phyloP scores from a whole-genome alignment of 1,140 invertebrate genomes.

The Drusus annulatus region DNA sequence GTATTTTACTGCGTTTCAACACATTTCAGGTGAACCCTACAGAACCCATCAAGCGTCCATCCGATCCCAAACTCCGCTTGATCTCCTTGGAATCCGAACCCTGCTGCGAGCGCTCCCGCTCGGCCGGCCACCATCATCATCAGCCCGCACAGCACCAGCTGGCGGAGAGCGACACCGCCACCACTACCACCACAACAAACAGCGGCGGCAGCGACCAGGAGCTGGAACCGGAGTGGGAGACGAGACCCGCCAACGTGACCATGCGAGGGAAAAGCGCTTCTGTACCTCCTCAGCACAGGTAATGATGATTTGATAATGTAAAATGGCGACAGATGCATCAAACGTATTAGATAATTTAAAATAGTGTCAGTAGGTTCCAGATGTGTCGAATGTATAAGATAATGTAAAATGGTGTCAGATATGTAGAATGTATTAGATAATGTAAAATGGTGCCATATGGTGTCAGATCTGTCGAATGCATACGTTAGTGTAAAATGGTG shows the following conservation, averaged over 20 bases:
- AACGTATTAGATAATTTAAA: too few species aligned
- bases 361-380: too few species aligned
- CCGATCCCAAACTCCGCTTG: background rate
- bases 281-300: constrained; percentile 56
- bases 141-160: background rate
- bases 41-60: background rate
- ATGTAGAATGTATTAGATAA: too few species aligned
- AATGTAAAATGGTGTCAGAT: too few species aligned
- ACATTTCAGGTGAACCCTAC: constrained; percentile 10
- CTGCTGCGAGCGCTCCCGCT: constrained; percentile 3
- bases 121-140: constrained; percentile 51
- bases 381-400: too few species aligned
- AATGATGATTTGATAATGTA: too few species aligned
- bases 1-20: too few species aligned
- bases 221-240: constrained; percentile 47
- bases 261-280: constrained; percentile 51
- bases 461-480: too few species aligned
- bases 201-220: constrained; percentile 62
- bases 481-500: too few species aligned
- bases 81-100: background rate
- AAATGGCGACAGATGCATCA: too few species aligned
- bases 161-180: constrained; percentile 65
- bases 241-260: background rate
- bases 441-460: too few species aligned
- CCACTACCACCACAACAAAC: constrained; percentile 63